phyloP scores from a whole-genome alignment of 2,888 invertebrate species.

The Luperina nickerlii region DNA sequence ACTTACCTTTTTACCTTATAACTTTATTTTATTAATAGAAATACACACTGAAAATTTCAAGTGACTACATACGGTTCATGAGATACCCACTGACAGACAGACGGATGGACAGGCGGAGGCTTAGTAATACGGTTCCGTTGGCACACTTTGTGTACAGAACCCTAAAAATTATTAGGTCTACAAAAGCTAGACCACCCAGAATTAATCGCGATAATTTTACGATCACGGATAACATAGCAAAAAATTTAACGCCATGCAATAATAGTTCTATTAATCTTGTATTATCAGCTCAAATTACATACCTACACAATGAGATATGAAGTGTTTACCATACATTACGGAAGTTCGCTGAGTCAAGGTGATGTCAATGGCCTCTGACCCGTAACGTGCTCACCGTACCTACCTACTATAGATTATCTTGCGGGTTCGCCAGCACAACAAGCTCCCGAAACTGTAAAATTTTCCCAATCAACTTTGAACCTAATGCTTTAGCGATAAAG shows the following conservation, averaged over 20 bases:
- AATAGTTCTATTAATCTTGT: constrained; percentile 27
- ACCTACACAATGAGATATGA: constrained; percentile 1
- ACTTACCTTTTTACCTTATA: too few species aligned
- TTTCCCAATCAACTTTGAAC: too few species aligned
- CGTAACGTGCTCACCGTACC: constrained; percentile 19
- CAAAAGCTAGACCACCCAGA: constrained; percentile 19
- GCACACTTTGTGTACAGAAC: too few species aligned
- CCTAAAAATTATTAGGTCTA: background rate
- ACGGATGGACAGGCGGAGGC: too few species aligned
- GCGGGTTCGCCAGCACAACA: constrained; percentile 1
- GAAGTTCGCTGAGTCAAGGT: constrained; percentile 73
- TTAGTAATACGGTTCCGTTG: too few species aligned
- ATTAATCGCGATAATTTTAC: background rate
- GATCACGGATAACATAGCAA: background rate
- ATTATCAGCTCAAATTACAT: constrained; percentile 20
- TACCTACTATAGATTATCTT: constrained; percentile 29
- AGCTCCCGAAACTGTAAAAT: too few species aligned
- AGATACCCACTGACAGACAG: too few species aligned
- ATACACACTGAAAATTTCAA: too few species aligned
- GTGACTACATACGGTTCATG: too few species aligned
- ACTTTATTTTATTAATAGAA: too few species aligned
- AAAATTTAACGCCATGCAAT: constrained; percentile 14
- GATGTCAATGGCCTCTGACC: constrained; percentile 75
- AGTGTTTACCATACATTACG: constrained; percentile 52
- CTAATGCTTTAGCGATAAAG: too few species aligned